Percentiles rank a stretch among this genome's conserved stretches.
These are phyloP conservation scores for Pontoporia blainvillei DNA, from an alignment of 2,113 vertebrate genomes.

Conservation along the genomic window DNA sequence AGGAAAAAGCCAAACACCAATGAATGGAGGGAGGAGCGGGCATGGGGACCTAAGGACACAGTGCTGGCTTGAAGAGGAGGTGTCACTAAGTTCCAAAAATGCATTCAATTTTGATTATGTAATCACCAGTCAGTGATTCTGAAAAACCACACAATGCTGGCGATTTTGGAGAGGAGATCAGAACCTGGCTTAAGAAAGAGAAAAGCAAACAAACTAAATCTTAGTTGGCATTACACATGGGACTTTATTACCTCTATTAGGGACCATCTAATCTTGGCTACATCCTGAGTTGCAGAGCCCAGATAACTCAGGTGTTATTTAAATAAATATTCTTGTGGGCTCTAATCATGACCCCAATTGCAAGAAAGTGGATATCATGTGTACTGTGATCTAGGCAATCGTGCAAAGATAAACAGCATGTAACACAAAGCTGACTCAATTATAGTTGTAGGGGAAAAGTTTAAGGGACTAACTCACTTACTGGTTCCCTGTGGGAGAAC, in stretches of 20 bases:
- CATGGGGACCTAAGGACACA: neutral
- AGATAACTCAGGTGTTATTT: neutral
- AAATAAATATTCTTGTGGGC: neutral
- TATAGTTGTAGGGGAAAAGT: rapidly evolving
- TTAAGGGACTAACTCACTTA: neutral
- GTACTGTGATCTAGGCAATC: neutral
- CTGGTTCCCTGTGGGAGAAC: neutral
- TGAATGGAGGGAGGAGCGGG: rapidly evolving
- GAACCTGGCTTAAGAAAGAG: neutral
- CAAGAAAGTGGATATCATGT: neutral
- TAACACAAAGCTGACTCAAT: neutral
- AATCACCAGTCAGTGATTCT: neutral
- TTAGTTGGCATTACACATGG: neutral
- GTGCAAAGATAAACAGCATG: neutral
- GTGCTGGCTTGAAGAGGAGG: neutral
- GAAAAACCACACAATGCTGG: neutral
- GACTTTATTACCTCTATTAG: neutral
- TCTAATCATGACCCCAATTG: neutral
- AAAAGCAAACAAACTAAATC: slow-evolving; percentile 2
- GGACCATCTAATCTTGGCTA: neutral
- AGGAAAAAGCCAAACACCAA: neutral
- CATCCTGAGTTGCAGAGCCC: neutral
- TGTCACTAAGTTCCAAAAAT: neutral
- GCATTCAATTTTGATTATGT: neutral
- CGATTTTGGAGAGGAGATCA: neutral